A percentile compares a stretch with the other conserved stretches of the same genome.
phyloP scores from a whole-genome alignment of 2,888 invertebrate genomes.

The Cactoblastis cactorum region DNA sequence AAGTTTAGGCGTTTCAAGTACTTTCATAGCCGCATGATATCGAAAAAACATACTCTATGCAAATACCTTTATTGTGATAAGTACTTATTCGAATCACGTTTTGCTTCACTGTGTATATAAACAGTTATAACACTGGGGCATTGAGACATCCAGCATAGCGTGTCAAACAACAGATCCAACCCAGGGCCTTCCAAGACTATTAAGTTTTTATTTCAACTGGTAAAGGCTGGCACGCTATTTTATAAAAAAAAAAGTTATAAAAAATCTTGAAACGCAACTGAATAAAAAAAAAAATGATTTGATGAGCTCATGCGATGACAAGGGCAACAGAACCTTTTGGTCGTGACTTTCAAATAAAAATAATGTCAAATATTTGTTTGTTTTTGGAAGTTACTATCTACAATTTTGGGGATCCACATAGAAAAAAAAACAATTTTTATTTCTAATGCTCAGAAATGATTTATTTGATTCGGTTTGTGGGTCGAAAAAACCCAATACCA shows the following conservation, averaged over 20 bases:
- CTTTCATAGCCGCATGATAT: too few relatives aligned
- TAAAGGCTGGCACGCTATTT: constrained; percentile 19
- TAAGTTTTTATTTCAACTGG: constrained; percentile 22
- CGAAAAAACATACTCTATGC: neutral
- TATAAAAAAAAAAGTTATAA: neutral
- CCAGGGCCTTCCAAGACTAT: constrained; percentile 26
- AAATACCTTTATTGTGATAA: neutral
- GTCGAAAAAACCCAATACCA: too few relatives aligned
- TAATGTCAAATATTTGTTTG: too few relatives aligned
- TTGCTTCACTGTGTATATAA: neutral
- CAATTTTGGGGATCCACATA: too few relatives aligned
- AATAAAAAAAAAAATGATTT: neutral
- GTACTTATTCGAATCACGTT: neutral
- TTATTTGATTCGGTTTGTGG: too few relatives aligned
- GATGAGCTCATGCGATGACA: neutral
- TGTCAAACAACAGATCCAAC: constrained; percentile 22
- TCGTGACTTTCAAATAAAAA: constrained; percentile 2
- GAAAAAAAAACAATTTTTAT: too few relatives aligned
- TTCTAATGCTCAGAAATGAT: too few relatives aligned
- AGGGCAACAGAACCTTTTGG: neutral
- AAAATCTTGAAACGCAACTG: constrained; percentile 14
- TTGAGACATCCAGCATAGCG: constrained; percentile 25
- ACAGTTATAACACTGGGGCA: constrained; percentile 12
- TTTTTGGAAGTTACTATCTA: too few relatives aligned
- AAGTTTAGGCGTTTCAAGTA: too few relatives aligned